Conservation (phyloP, 2,888 invertebrate species). For the Stenurella melanura region DNA sequence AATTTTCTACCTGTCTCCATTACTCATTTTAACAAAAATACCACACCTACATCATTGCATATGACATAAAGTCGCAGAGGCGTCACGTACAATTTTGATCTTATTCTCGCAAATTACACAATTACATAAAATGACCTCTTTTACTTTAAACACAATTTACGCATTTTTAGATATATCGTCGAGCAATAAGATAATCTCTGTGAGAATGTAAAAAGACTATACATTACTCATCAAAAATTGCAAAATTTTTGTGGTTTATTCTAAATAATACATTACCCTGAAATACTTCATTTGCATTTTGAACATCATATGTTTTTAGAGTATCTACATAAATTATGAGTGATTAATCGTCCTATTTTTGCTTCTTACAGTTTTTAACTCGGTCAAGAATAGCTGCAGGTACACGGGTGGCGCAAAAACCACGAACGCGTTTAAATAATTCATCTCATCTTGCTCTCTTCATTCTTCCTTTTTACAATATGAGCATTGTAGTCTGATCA, state of each 20-base stretch:
- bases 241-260: conserved; percentile 21
- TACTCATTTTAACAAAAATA: conserved; percentile 3
- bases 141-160: conserved; percentile 8
- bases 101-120: conserved; percentile 12
- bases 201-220: neutral
- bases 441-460: no score
- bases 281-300: neutral
- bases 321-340: conserved; percentile 7
- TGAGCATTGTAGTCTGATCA: no score
- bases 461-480: no score
- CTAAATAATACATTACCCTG: neutral
- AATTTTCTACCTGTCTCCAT: neutral
- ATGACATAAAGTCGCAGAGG: conserved; percentile 21
- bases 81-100: conserved; percentile 25
- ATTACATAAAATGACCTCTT: conserved; percentile 10
- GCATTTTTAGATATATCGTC: neutral
- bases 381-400: neutral
- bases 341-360: conserved; percentile 17
- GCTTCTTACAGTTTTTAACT: conserved; percentile 2
- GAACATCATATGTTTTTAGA: neutral
- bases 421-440: no score
- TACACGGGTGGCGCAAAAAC: neutral
- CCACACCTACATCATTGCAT: conserved; percentile 3
- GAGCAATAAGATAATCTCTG: neutral
- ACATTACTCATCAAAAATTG: conserved; percentile 18